Evolutionary conservation across 1,140 invertebrate species (phyloP), one percentile per base, ranked within the genome.

Genomic region (Drosophila aff.): DNA sequence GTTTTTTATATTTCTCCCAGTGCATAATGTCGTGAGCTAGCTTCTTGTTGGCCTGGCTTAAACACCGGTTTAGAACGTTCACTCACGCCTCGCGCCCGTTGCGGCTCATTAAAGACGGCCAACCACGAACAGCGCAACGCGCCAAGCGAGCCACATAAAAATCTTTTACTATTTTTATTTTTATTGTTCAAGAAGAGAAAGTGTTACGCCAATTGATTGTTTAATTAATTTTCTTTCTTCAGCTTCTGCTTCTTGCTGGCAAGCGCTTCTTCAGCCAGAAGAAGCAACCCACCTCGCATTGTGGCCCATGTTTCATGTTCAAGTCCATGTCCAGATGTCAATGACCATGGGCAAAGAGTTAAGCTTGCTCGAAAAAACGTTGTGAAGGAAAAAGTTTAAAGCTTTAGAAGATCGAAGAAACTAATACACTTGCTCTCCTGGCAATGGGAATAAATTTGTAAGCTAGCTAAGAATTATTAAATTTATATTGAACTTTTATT

Each of bases 151-250:
- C 69, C 69, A 73, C 69, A 73, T 73, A 61, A 73, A 73, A 73
- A 73, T 73, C 69, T 73, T 74, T 74, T 81, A 83, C 71, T 73
- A 64, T 74, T 89, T 79, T 80, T 79, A 60, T 63, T 86, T 85
- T 86, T 79, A 83, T 87, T 89, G 84, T 82, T 89, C 59, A 87
- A 89, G 85, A 89, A 90, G 85, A 90, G 85, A 90, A 90, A 90
- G 85, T 90, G 85, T 91, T 90, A 91, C 86, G 86, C 86, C 85
- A 91, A 84, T 91, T 82, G 82, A 85, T 86, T 89, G 84, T 90
- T 89, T 89, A 89, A 89, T 89, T 89, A 85, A 84, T 82, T 91
- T 91, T 89, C 68, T 75, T 87, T 83, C 72, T 52, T 60, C 66
- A 64, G 71, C 78, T 60, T 68, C 77, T 73, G 71, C 81, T 64